Evolutionary conservation across 2,113 vertebrate genomes (phyloP), one percentile per base, ranked within the genome.

Genomic region (Hiodon alosoides): DNA sequence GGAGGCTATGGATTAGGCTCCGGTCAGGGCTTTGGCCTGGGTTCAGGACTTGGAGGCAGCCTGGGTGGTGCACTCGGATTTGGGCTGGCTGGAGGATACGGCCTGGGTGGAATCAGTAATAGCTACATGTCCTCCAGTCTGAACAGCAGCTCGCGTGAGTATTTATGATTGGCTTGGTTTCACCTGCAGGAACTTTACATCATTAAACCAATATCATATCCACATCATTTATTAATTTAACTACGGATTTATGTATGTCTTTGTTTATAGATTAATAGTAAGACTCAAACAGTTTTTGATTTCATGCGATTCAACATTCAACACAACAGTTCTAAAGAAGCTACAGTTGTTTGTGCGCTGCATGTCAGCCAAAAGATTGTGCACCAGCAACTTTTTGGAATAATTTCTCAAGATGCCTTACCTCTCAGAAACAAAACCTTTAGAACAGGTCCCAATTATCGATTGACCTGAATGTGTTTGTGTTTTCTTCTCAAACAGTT

Each of bases 141-240:
- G 71, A 87, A 74, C 76, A 84, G 83, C 79, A 88, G 84, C 67
- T 51, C 78, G 57, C 17, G 83, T 88, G 79, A 85, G 85, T 81
- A 72, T 31, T 31, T 31, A 31, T 31, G 31, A 31, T 31, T 2
- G 31, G 31, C 31, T 31, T 31, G 31, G 31, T 31, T 31, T 31
- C 31, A 31, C 31, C 31, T 31, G 31, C 31, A 31, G 31, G 31
- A 31, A 31, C 31, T 0, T 31, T 31, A 31, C 31, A 2, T 31
- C 31, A 31, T 31, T 31, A 31, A 31, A 31, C 31, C 31, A 31
- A 31, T 31, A 31, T 31, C 31, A 31, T 31, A 31, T 31, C 31
- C 31, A 31, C 31, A 31, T 31, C 31, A 31, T 31, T 31, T 31
- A 31, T 31, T 31, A 31, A 31, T 31, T 31, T 31, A 31, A 31